phyloP scores from a whole-genome alignment of 1,140 invertebrate genomes.

The Leptoteleia sp. region DNA sequence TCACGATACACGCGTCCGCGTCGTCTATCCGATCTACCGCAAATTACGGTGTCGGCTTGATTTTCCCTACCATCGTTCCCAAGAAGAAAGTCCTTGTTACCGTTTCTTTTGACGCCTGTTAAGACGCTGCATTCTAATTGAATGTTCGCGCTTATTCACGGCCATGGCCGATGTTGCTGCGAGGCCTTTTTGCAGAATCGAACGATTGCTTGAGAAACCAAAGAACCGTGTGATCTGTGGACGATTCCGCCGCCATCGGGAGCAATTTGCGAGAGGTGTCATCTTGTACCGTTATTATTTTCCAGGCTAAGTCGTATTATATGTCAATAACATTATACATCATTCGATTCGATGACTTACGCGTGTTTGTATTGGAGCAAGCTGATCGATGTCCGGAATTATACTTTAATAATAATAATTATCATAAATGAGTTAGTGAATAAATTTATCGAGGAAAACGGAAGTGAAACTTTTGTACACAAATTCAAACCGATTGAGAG shows the following conservation, averaged over 20 bases:
- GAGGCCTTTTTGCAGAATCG: constrained; percentile 59
- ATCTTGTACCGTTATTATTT: constrained; percentile 66
- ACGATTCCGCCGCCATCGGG: constrained; percentile 48
- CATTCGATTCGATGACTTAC: background rate
- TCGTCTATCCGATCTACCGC: constrained; percentile 48
- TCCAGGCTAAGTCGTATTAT: constrained; percentile 33
- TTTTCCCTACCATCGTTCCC: constrained; percentile 50
- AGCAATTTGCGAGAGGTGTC: constrained; percentile 63
- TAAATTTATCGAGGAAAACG: no score
- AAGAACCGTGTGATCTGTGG: constrained; percentile 65
- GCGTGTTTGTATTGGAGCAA: background rate
- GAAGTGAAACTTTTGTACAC: no score
- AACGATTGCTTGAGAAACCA: constrained; percentile 63
- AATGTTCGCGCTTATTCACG: constrained; percentile 68
- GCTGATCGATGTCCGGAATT: no score
- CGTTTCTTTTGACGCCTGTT: constrained; percentile 66
- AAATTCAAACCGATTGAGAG: no score
- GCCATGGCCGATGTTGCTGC: constrained; percentile 59
- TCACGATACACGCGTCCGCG: constrained; percentile 52
- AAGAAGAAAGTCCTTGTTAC: constrained; percentile 68
- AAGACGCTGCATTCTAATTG: constrained; percentile 64
- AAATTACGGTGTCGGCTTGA: constrained; percentile 59
- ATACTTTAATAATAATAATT: no score
- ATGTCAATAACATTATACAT: constrained; percentile 16
- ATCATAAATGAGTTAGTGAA: no score